These are phyloP conservation scores for Endotricha flammealis DNA, from an alignment of 2,888 invertebrate species.

Conservation along the genomic window DNA sequence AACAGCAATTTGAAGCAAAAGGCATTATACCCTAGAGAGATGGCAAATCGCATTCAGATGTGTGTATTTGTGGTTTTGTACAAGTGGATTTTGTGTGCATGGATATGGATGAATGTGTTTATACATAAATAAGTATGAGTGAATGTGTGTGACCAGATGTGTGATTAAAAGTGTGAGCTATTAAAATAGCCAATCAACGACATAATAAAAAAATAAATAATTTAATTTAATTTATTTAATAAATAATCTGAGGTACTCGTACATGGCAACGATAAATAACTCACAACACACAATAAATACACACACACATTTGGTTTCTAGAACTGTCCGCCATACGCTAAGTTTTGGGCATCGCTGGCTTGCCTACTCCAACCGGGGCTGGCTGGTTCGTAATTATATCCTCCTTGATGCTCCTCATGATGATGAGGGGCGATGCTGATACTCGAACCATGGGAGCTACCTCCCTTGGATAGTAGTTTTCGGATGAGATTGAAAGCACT, in stretches of 20 bases:
- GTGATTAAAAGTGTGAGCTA: no score
- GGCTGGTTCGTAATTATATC: slow-evolving; percentile 74
- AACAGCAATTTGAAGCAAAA: no score
- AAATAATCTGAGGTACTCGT: slow-evolving; percentile 57
- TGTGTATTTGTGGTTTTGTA: no score
- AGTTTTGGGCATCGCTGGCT: slow-evolving; percentile 80
- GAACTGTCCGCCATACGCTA: slow-evolving; percentile 80
- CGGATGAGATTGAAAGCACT: slow-evolving; percentile 81
- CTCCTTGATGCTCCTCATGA: slow-evolving; percentile 77
- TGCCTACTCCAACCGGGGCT: slow-evolving; percentile 80
- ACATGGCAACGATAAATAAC: slow-evolving; percentile 47
- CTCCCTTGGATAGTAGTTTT: slow-evolving; percentile 83
- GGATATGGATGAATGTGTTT: no score
- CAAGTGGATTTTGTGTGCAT: no score
- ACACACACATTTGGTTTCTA: slow-evolving; percentile 35
- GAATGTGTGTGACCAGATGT: no score
- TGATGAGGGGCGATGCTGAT: slow-evolving; percentile 82
- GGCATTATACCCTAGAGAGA: no score
- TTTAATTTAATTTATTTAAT: slow-evolving; percentile 45
- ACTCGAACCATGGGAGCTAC: slow-evolving; percentile 30
- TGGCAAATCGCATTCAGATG: no score
- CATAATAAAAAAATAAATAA: slow-evolving; percentile 25
- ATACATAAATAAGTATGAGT: no score
- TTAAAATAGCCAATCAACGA: no score
- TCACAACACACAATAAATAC: slow-evolving; percentile 39